phyloP scores from a whole-genome alignment of 2,113 vertebrate genomes.

The Coptodon rendalli region DNA sequence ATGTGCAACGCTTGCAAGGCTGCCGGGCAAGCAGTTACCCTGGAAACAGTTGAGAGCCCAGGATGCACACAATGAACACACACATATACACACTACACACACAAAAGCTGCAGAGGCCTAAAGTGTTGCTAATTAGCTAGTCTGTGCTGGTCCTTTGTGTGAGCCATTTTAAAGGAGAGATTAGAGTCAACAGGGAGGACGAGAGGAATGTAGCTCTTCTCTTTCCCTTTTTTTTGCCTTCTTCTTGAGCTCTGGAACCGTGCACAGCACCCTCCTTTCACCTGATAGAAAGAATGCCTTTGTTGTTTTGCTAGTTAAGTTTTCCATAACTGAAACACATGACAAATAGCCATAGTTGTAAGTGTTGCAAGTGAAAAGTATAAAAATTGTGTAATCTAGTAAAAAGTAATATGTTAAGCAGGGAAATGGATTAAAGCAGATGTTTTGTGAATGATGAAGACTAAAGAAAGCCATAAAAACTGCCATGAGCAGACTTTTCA shows the following conservation, averaged over 20 bases:
- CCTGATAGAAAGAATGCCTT: slow-evolving; percentile 18
- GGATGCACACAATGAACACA: slow-evolving; percentile 54
- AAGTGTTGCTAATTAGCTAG: slow-evolving; percentile 81
- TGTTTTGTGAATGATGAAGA: not conserved
- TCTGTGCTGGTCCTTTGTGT: slow-evolving; percentile 69
- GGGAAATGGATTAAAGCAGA: not conserved
- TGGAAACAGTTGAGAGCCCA: slow-evolving; percentile 72
- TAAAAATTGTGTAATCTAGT: not conserved
- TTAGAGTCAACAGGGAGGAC: slow-evolving; percentile 76
- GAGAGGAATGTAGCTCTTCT: slow-evolving; percentile 60
- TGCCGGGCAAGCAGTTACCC: slow-evolving; percentile 70
- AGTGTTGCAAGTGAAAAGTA: not conserved
- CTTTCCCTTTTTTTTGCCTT: slow-evolving; percentile 22
- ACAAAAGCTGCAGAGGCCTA: slow-evolving; percentile 71
- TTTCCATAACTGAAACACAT: not conserved
- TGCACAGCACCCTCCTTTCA: not conserved
- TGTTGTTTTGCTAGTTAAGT: slow-evolving; percentile 10
- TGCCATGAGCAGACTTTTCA: not conserved
- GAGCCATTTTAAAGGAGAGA: slow-evolving; percentile 74
- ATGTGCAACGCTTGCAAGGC: slow-evolving; percentile 60
- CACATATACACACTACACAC: slow-evolving; percentile 43
- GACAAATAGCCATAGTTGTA: not conserved
- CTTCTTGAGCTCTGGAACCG: slow-evolving; percentile 6
- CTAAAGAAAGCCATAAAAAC: not conserved
- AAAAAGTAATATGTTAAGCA: not conserved